Evolutionary conservation across 1,140 invertebrate species (phyloP), one percentile per base, ranked within the genome.

Genomic region (Cotesia vestalis): DNA sequence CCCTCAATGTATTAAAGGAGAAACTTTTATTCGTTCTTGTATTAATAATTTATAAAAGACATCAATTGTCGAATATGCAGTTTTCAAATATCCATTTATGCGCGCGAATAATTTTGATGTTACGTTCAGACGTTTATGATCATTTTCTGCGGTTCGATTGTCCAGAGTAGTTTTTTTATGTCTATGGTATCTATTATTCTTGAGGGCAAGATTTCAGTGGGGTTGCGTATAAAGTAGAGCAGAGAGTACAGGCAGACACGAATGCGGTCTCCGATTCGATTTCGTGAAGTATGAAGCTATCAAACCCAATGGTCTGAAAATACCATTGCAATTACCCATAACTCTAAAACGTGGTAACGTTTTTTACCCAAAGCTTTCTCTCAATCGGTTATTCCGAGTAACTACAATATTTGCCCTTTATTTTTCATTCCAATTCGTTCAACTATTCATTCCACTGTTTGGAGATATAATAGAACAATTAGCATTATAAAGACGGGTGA

Each of bases 261-360:
- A 81, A 80, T 82, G 78, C 75, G 78, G 79, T 81, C 78, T 80
- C 40, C 80, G 72, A 79, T 83, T 83, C 84, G 84, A 84, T 83
- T 85, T 71, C 69, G 81, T 85, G 79, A 86, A 83, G 83, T 86
- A 86, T 86, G 84, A 85, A 84, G 83, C 84, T 84, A 86, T 86
- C 84, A 84, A 80, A 81, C 40, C 69, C 83, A 85, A 86, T 86
- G 84, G 81, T 55, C 82, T 79, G 82, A 79, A 80, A 84, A 84
- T 79, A 76, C 77, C 61, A 73, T 73, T 73, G 79, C 83, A 84
- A 85, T 85, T 86, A 85, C 81, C 83, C 80, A 85, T 86, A 85
- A 86, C 77, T 86, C 83, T 85, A 80, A 80, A 77, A 80, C 80
- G 75, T 80, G 77, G 78, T 63, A 64, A 46, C 40, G 40, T 46